These are phyloP conservation scores for Luehdorfia chinensis DNA, from an alignment of 1,140 invertebrate species.

Conservation along the genomic window DNA sequence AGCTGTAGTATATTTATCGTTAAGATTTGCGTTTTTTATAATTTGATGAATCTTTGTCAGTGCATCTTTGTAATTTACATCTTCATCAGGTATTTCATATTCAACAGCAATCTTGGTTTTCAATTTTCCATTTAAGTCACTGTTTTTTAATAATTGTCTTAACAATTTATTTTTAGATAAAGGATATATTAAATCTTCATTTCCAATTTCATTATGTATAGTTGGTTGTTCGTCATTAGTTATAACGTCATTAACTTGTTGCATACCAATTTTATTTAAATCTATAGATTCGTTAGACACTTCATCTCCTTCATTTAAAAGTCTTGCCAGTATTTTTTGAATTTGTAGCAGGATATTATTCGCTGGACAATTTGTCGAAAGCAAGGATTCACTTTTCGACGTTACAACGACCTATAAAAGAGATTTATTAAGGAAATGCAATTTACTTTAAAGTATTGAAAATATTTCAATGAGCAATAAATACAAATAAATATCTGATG, in stretches of 20 bases:
- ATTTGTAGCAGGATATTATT: constrained; percentile 5
- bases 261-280: neutral
- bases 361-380: neutral
- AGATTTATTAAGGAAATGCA: too few relatives aligned
- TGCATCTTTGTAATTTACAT: constrained; percentile 1
- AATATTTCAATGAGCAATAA: too few relatives aligned
- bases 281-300: neutral
- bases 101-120: constrained; percentile 7
- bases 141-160: neutral
- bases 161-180: neutral
- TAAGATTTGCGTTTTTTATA: constrained; percentile 1
- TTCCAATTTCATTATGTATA: neutral
- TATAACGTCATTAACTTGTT: neutral
- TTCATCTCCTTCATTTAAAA: constrained; percentile 1
- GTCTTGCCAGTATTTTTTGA: constrained; percentile 2
- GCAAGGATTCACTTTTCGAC: too few relatives aligned
- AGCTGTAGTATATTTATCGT: neutral
- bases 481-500: too few relatives aligned
- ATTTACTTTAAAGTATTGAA: too few relatives aligned
- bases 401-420: too few relatives aligned
- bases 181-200: neutral
- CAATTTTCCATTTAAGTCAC: neutral
- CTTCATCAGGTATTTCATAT: constrained; percentile 3
- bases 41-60: constrained; percentile 5
- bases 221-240: too few relatives aligned